Conservation (phyloP, 2,888 invertebrate genomes). For the Apoda limacodes region DNA sequence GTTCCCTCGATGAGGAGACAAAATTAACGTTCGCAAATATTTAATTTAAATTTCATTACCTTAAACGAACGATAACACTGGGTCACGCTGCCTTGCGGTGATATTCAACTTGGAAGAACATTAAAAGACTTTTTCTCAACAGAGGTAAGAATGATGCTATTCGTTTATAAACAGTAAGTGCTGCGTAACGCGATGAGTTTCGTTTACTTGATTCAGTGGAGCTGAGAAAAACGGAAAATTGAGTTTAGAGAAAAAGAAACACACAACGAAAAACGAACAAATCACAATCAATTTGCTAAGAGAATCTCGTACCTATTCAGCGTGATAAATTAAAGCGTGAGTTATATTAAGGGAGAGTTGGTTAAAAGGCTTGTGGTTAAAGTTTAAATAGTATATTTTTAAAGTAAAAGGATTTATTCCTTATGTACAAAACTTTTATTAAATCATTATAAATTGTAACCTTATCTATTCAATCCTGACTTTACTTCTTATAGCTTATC, state of each 20-base stretch:
- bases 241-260: slow-evolving; percentile 47
- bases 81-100: slow-evolving; percentile 39
- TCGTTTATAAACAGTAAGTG: slow-evolving; percentile 47
- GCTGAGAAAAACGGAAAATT: slow-evolving; percentile 34
- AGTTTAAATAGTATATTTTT: no score
- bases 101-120: slow-evolving; percentile 30
- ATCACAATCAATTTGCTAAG: slow-evolving; percentile 40
- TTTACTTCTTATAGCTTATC: no score
- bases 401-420: no score
- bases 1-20: slow-evolving; percentile 67
- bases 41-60: slow-evolving; percentile 67
- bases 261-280: slow-evolving; percentile 38
- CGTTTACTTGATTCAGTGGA: slow-evolving; percentile 44
- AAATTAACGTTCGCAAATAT: slow-evolving; percentile 70
- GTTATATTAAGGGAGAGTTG: no score
- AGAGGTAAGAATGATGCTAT: slow-evolving; percentile 39
- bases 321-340: no score
- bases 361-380: no score
- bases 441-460: no score
- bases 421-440: no score
- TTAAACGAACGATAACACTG: slow-evolving; percentile 65
- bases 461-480: no score
- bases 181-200: slow-evolving; percentile 48
- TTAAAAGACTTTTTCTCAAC: slow-evolving; percentile 45
- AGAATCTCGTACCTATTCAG: not conserved